Evolutionary conservation across 2,888 invertebrate genomes (phyloP).

Genomic region (Drosophila multiciliata): DNA sequence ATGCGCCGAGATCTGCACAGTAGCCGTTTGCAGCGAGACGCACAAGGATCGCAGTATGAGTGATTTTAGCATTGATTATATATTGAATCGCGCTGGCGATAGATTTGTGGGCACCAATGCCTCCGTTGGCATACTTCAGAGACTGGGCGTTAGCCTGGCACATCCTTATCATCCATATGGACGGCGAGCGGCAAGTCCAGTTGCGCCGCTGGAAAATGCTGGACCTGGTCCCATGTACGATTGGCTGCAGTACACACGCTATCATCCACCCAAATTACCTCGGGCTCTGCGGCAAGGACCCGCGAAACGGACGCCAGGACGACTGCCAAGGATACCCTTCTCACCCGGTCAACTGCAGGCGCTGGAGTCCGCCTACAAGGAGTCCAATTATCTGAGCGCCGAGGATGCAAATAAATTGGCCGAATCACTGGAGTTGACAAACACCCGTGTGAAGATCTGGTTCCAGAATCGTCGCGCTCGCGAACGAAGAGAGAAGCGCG

Average conservation of each 20-base stretch:
- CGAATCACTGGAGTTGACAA: constrained; percentile 87
- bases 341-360: constrained; percentile 88
- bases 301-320: constrained; percentile 86
- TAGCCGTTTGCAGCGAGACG: constrained; percentile 46
- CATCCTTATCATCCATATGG: constrained; percentile 61
- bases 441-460: constrained; percentile 90
- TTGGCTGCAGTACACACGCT: constrained; percentile 90
- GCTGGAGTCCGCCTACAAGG: constrained; percentile 88
- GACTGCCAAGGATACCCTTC: constrained; percentile 90
- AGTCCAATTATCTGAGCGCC: constrained; percentile 88
- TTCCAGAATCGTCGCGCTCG: constrained; percentile 92
- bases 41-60: constrained; percentile 68
- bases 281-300: constrained; percentile 85
- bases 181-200: constrained; percentile 27
- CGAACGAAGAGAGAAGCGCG: constrained; percentile 89
- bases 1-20: constrained; percentile 57
- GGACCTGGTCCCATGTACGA: constrained; percentile 82
- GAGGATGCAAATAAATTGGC: constrained; percentile 88
- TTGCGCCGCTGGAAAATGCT: constrained; percentile 38
- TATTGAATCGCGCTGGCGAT: constrained; percentile 86
- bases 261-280: constrained; percentile 89
- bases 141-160: constrained; percentile 49
- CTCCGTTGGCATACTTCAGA: constrained; percentile 71
- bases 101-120: constrained; percentile 82
- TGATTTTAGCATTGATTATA: constrained; percentile 88